Percentiles rank a stretch among this genome's conserved stretches.
Evolutionary conservation across 2,888 invertebrate genomes (phyloP).

Genomic region (Nomada fucata): DNA sequence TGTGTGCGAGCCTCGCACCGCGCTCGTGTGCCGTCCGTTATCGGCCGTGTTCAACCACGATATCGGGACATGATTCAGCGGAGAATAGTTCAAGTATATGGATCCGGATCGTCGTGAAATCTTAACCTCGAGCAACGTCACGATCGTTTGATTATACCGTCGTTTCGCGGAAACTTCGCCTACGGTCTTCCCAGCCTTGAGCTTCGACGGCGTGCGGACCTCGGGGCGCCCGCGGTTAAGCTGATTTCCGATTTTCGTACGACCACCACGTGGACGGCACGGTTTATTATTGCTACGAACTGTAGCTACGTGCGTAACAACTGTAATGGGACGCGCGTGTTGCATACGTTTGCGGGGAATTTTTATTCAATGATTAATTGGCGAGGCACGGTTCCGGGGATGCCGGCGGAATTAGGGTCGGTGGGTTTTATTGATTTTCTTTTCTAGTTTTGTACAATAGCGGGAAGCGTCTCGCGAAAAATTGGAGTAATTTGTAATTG

Average conservation of each 20-base stretch:
- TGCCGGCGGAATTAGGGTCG: too few relatives aligned
- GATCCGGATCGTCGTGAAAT: conserved; percentile 44
- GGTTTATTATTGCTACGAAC: conserved; percentile 22
- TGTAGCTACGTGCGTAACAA: too few relatives aligned
- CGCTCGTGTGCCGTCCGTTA: conserved; percentile 2
- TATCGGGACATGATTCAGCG: conserved; percentile 65
- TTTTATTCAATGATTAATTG: too few relatives aligned
- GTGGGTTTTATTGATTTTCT: too few relatives aligned
- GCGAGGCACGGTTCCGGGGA: too few relatives aligned
- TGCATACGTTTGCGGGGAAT: too few relatives aligned
- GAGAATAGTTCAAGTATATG: conserved; percentile 57
- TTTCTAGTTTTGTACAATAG: too few relatives aligned
- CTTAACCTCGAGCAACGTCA: conserved; percentile 60
- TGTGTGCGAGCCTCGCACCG: neutral
- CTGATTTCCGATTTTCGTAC: conserved; percentile 1
- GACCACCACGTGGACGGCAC: neutral
- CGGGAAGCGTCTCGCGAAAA: too few relatives aligned
- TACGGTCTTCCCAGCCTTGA: conserved; percentile 17
- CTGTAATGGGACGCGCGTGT: too few relatives aligned
- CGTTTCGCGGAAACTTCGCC: conserved; percentile 45
- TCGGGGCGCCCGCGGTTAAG: neutral
- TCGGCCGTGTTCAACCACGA: conserved; percentile 46
- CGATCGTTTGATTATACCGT: conserved; percentile 24
- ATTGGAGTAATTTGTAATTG: too few relatives aligned
- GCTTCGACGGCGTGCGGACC: neutral